Conservation (phyloP, 2,888 invertebrate genomes). For the Archaeoteleia sp. region DNA sequence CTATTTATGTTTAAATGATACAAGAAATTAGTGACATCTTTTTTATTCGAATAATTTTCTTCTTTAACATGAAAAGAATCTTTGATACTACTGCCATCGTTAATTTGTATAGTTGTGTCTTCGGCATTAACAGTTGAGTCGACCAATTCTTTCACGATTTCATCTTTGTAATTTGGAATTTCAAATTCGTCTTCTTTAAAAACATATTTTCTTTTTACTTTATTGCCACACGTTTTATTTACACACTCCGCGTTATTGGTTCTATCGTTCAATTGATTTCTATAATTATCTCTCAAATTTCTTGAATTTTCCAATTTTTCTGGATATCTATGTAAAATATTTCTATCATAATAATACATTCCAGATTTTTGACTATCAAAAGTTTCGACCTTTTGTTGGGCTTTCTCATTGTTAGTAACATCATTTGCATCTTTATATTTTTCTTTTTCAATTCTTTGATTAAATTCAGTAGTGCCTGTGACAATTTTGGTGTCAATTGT, state of each 20-base stretch:
- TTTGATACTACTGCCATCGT: neutral
- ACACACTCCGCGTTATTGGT: conserved; percentile 6
- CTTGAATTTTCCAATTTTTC: conserved; percentile 27
- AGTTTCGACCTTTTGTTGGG: too few species aligned
- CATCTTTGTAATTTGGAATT: conserved; percentile 5
- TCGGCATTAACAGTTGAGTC: too few species aligned
- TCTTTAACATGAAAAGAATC: neutral
- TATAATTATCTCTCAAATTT: neutral
- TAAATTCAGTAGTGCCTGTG: too few species aligned
- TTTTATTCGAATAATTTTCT: conserved; percentile 1
- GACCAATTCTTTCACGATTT: too few species aligned
- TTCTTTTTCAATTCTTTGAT: too few species aligned
- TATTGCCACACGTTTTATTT: conserved; percentile 18
- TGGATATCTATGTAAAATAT: conserved; percentile 60
- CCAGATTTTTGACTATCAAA: conserved; percentile 31
- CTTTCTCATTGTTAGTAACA: too few species aligned
- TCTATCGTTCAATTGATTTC: conserved; percentile 13
- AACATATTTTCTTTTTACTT: neutral
- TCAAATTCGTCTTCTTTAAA: neutral
- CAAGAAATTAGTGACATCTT: too few species aligned
- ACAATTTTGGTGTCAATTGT: too few species aligned
- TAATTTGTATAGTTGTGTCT: too few species aligned
- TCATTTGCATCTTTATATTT: too few species aligned
- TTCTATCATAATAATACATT: conserved; percentile 63
- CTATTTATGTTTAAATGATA: conserved; percentile 9